These are phyloP conservation scores for Hecatera dysodea DNA, from an alignment of 2,888 invertebrate genomes.

Conservation along the genomic window DNA sequence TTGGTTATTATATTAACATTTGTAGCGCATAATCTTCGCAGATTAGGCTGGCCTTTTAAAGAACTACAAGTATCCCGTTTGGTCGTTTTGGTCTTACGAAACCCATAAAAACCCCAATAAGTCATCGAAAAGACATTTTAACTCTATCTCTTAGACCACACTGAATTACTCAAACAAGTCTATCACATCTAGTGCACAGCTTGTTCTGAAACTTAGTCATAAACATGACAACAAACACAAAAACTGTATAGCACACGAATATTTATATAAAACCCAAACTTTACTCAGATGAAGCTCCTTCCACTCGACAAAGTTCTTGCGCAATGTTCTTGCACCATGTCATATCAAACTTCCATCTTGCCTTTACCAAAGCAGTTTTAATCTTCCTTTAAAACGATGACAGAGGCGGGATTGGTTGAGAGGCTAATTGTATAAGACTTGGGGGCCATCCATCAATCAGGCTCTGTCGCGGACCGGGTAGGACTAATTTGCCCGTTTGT, in stretches of 20 bases:
- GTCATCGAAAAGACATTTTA: no score
- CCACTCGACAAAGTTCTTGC: constrained; percentile 27
- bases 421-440: constrained; percentile 84
- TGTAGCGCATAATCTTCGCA: no score
- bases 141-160: no score
- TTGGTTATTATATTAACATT: no score
- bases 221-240: constrained; percentile 14
- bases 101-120: no score
- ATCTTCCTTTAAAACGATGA: constrained; percentile 68
- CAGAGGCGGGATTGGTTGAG: constrained; percentile 78
- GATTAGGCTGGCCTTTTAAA: no score
- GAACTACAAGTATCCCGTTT: no score
- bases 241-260: not conserved
- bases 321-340: constrained; percentile 26
- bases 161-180: no score
- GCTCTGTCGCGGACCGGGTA: constrained; percentile 82
- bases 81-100: no score
- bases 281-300: constrained; percentile 8
- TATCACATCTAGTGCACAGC: not conserved
- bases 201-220: not conserved
- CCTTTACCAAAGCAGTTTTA: constrained; percentile 62
- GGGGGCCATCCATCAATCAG: constrained; percentile 89
- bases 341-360: constrained; percentile 62
- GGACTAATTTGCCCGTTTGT: constrained; percentile 90
- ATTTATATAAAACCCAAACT: constrained; percentile 3